Conservation (phyloP, 2,888 invertebrate species). For the Strigamia transsilvanica region DNA sequence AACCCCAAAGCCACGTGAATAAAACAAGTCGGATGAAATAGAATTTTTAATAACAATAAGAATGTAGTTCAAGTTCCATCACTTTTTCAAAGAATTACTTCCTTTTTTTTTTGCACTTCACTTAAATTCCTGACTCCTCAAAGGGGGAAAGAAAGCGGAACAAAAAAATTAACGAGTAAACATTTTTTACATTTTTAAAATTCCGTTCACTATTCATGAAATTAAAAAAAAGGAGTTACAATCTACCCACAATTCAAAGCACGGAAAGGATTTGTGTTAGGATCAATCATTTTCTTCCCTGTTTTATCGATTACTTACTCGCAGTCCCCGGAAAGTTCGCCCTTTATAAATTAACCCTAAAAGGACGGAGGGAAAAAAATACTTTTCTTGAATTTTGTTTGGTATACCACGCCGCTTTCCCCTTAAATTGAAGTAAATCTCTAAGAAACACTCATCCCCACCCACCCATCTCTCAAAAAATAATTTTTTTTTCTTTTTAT, state of each 20-base stretch:
- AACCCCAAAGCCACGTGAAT: neutral
- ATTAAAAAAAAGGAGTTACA: slow-evolving; percentile 2
- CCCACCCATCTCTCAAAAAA: neutral
- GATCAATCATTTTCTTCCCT: slow-evolving; percentile 37
- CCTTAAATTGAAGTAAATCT: neutral
- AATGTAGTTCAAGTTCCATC: neutral
- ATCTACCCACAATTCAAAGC: neutral
- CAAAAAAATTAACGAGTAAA: neutral
- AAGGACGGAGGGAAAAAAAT: neutral
- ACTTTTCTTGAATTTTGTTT: neutral
- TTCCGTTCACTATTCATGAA: neutral
- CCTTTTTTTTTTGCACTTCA: neutral
- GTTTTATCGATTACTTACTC: slow-evolving; percentile 13
- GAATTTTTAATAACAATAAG: slow-evolving; percentile 13
- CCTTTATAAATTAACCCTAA: slow-evolving; percentile 21
- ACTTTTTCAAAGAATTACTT: neutral
- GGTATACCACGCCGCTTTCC: neutral
- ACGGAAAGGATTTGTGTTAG: slow-evolving; percentile 19
- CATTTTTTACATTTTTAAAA: slow-evolving; percentile 17
- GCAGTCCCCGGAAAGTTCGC: neutral
- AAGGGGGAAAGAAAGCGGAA: slow-evolving; percentile 6
- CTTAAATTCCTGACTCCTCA: neutral
- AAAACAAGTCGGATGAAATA: too few relatives aligned
- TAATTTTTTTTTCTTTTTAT: neutral
- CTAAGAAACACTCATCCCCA: neutral